Conservation (phyloP, 2,797 vertebrate species). For the Pristis pectinata region DNA sequence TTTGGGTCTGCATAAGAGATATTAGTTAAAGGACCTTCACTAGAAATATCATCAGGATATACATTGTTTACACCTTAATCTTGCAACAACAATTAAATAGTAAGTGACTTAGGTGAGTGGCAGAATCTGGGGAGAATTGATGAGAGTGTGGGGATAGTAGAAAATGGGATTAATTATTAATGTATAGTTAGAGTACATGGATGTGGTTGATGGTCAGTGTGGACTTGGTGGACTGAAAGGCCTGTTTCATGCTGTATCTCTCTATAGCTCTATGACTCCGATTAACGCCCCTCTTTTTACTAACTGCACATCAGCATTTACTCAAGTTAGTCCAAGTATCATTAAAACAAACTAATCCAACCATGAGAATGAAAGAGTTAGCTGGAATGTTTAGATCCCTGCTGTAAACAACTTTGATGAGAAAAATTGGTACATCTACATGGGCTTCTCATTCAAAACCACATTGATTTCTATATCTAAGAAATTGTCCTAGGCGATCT, state of each 20-base stretch:
- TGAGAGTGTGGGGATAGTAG: no score
- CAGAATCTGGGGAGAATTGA: no score
- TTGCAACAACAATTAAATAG: background rate
- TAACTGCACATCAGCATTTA: background rate
- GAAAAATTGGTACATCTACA: background rate
- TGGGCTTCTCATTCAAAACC: background rate
- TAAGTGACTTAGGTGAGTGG: background rate
- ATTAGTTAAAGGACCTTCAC: background rate
- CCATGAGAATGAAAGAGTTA: background rate
- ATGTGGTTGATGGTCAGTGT: no score
- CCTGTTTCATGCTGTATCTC: no score
- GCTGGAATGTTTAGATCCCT: background rate
- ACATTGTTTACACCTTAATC: background rate
- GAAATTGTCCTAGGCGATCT: background rate
- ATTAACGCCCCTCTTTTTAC: background rate
- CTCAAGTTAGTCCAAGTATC: background rate
- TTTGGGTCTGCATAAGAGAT: background rate
- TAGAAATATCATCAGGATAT: background rate
- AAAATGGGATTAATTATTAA: no score
- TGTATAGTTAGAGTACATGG: no score
- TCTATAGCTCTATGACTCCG: no score
- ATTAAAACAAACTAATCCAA: background rate
- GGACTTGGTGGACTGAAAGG: no score
- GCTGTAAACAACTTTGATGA: background rate
- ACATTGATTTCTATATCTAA: background rate